Conservation (phyloP, 2,797 vertebrate species). For the Poeciliopsis presidionis region DNA sequence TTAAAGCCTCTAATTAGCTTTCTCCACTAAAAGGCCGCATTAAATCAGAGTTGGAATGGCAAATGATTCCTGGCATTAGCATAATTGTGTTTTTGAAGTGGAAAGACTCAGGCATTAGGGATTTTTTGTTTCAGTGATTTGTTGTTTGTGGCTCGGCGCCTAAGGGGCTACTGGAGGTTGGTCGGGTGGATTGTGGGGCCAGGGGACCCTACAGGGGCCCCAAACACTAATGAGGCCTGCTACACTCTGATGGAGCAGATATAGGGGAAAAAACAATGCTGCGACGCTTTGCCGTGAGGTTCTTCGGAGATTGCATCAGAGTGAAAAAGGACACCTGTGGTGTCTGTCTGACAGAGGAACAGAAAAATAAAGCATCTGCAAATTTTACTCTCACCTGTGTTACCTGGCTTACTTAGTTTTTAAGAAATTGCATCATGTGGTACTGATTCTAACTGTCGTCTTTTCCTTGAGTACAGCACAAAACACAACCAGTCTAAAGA, state of each 20-base stretch:
- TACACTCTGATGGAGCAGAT: constrained; percentile 74
- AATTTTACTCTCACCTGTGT: neutral
- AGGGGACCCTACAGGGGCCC: constrained; percentile 62
- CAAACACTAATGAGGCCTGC: constrained; percentile 73
- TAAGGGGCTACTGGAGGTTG: constrained; percentile 61
- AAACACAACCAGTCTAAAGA: neutral
- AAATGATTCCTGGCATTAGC: constrained; percentile 80
- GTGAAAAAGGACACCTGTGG: constrained; percentile 47
- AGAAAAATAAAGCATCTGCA: neutral
- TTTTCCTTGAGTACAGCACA: constrained; percentile 1
- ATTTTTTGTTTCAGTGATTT: constrained; percentile 79
- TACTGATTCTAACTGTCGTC: neutral
- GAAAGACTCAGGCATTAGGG: constrained; percentile 79
- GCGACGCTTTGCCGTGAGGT: constrained; percentile 58
- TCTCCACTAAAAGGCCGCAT: constrained; percentile 81
- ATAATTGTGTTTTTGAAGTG: constrained; percentile 84
- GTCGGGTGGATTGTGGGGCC: constrained; percentile 53
- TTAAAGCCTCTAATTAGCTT: constrained; percentile 84
- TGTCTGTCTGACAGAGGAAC: constrained; percentile 6
- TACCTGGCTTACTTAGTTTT: neutral
- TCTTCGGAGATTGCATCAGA: constrained; percentile 50
- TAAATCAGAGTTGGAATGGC: constrained; percentile 81
- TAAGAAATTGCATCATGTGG: neutral
- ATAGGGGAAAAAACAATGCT: constrained; percentile 67
- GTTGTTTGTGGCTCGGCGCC: constrained; percentile 68